These are phyloP conservation scores for Spodoptera frugiperda DNA, from an alignment of 1,140 invertebrate genomes.

Conservation along the genomic window DNA sequence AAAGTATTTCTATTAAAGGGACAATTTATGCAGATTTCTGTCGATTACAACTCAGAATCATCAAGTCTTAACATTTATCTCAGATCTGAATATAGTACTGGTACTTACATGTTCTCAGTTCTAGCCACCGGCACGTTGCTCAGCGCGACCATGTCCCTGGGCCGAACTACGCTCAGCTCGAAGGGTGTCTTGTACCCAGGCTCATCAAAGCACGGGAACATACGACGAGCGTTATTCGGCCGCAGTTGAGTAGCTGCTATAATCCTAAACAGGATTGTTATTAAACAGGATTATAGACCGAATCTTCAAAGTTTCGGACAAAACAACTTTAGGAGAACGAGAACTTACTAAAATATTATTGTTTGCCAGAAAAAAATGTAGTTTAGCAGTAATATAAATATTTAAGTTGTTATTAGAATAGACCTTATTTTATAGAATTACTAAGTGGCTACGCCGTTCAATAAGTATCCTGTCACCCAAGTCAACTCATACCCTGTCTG, in stretches of 20 bases:
- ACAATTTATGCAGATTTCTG: not conserved
- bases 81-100: too few relatives aligned
- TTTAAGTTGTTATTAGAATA: too few relatives aligned
- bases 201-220: constrained; percentile 98
- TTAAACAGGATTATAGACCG: too few relatives aligned
- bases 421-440: too few relatives aligned
- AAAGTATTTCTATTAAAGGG: not conserved
- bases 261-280: constrained; percentile 57
- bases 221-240: constrained; percentile 92
- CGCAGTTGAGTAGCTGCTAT: constrained; percentile 91
- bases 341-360: not conserved
- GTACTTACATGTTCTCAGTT: constrained; percentile 88
- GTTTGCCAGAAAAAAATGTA: not conserved
- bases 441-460: too few relatives aligned
- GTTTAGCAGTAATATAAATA: too few relatives aligned
- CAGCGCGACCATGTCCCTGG: constrained; percentile 87
- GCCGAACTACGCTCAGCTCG: constrained; percentile 88
- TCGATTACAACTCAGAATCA: too few relatives aligned
- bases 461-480: too few relatives aligned
- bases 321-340: not conserved
- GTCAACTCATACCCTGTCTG: too few relatives aligned
- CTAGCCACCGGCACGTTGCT: constrained; percentile 88
- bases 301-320: too few relatives aligned
- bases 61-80: too few relatives aligned
- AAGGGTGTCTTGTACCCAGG: constrained; percentile 93